These are phyloP conservation scores for Eristalis intricaria DNA, from an alignment of 2,888 invertebrate genomes.

Conservation along the genomic window DNA sequence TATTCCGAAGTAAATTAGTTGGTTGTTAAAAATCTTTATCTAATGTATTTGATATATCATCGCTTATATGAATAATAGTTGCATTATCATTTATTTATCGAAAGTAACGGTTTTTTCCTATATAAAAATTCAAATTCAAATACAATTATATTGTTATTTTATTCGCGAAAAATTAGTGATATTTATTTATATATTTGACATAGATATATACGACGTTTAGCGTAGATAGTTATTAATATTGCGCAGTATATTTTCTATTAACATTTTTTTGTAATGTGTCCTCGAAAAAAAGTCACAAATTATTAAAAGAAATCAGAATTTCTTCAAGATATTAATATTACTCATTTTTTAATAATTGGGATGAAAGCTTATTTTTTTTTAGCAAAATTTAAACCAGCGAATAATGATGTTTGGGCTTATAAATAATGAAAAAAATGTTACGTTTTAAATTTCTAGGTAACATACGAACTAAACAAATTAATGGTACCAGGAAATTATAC, in stretches of 20 bases:
- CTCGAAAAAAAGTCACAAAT: conserved; percentile 56
- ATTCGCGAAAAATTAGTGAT: conserved; percentile 60
- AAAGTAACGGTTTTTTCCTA: conserved; percentile 18
- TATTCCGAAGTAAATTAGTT: background rate
- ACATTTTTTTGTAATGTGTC: conserved; percentile 23
- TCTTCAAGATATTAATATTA: conserved; percentile 17
- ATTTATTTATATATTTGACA: conserved; percentile 64
- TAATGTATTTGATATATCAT: conserved; percentile 37
- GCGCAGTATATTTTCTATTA: conserved; percentile 36
- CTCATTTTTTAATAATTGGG: conserved; percentile 46
- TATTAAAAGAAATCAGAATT: conserved; percentile 8
- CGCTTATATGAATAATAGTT: conserved; percentile 27
- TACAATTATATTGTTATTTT: conserved; percentile 21
- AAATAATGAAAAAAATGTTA: conserved; percentile 14
- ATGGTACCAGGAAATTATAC: conserved; percentile 55
- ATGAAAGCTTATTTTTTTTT: conserved; percentile 28
- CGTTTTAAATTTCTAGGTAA: conserved; percentile 5
- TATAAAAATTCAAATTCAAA: conserved; percentile 2
- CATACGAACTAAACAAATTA: conserved; percentile 46
- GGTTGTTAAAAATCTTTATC: background rate
- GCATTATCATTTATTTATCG: conserved; percentile 26
- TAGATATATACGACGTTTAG: conserved; percentile 36
- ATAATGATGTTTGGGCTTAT: background rate
- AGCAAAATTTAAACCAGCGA: background rate
- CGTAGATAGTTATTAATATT: conserved; percentile 37